Conservation (phyloP, 2,888 invertebrate species). For the Ormyrus pomaceus region DNA sequence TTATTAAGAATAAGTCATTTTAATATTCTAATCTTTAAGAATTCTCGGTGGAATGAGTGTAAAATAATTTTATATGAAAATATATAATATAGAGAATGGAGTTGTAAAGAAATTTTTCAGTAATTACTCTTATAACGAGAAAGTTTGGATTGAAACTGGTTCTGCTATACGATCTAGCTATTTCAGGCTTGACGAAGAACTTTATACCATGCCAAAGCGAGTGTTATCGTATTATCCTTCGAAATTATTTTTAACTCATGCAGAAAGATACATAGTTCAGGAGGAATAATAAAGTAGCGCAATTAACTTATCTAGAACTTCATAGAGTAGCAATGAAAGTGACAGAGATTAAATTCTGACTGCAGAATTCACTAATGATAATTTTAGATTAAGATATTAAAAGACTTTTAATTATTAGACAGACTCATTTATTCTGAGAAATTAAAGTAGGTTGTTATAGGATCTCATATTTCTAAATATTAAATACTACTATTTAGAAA, state of each 20-base stretch:
- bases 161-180: background rate
- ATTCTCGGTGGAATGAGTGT: too few species aligned
- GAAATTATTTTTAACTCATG: background rate
- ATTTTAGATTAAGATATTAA: background rate
- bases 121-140: background rate
- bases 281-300: conserved; percentile 12
- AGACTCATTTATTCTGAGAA: too few species aligned
- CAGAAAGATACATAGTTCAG: background rate
- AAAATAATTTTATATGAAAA: too few species aligned
- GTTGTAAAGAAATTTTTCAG: background rate
- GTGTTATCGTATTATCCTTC: background rate
- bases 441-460: too few species aligned
- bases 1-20: too few species aligned
- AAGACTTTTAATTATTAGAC: too few species aligned
- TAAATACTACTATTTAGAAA: too few species aligned
- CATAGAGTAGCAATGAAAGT: background rate
- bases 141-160: background rate
- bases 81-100: too few species aligned
- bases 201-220: background rate
- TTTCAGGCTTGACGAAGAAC: background rate
- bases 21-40: too few species aligned
- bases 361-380: background rate
- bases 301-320: conserved; percentile 13
- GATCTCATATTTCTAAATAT: too few species aligned
- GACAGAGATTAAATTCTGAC: background rate